These are phyloP conservation scores for Neolamprologus longior DNA, from an alignment of 2,113 vertebrate genomes.

Conservation along the genomic window DNA sequence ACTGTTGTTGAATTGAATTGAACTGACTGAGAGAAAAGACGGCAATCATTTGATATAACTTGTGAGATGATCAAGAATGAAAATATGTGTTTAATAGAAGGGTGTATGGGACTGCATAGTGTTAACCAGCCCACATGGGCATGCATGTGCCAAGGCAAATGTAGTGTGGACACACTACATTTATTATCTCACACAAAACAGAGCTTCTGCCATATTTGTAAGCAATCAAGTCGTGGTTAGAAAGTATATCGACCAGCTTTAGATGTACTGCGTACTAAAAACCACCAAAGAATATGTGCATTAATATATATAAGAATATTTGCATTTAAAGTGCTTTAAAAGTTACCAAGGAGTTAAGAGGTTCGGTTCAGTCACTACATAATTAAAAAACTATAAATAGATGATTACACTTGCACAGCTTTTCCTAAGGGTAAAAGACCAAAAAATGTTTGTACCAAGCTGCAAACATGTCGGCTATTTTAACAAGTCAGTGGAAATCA, in stretches of 20 bases:
- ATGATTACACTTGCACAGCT: background rate
- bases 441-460: background rate
- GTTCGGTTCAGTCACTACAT: background rate
- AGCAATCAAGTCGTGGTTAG: background rate
- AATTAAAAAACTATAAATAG: background rate
- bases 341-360: background rate
- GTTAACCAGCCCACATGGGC: slow-evolving; percentile 2
- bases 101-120: background rate
- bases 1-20: background rate
- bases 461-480: background rate
- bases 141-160: background rate
- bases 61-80: background rate
- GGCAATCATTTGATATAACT: background rate
- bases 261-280: background rate
- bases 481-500: background rate
- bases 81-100: background rate
- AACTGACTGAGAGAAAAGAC: background rate
- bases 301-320: background rate
- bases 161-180: background rate
- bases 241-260: background rate
- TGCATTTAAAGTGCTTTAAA: background rate
- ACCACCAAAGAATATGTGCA: background rate
- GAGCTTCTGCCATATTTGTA: background rate
- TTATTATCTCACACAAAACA: background rate
- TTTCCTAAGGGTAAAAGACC: background rate